Evolutionary conservation across 2,113 vertebrate genomes (phyloP).

Genomic region (Plectropomus leopardus): DNA sequence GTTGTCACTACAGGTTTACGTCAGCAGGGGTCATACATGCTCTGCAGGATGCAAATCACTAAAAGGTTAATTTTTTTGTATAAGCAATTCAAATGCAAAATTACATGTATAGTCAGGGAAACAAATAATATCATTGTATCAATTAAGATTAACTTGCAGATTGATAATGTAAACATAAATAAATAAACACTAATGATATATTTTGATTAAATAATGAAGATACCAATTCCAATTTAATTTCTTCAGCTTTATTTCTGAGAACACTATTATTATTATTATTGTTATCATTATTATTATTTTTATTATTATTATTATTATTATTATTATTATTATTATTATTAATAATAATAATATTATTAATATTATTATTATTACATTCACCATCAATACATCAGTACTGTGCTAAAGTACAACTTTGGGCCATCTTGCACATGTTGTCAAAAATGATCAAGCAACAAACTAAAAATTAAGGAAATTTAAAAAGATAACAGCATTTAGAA

Average conservation of each 20-base stretch:
- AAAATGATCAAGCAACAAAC: too few species aligned
- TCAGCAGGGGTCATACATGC: constrained; percentile 69
- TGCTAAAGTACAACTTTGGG: too few species aligned
- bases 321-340: too few species aligned
- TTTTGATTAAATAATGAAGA: neutral
- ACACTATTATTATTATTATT: neutral
- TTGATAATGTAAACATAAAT: neutral
- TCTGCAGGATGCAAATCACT: neutral
- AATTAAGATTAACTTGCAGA: neutral
- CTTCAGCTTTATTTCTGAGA: too few species aligned
- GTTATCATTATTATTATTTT: neutral
- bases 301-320: neutral
- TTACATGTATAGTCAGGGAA: neutral
- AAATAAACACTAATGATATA: neutral
- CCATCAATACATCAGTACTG: too few species aligned
- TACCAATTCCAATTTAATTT: neutral
- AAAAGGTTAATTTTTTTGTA: neutral
- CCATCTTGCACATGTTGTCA: too few species aligned
- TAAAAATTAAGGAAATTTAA: too few species aligned
- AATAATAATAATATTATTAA: neutral
- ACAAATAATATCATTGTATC: neutral
- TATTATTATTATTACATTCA: too few species aligned
- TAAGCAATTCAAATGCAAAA: neutral
- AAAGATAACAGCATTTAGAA: too few species aligned
- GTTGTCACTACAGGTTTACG: constrained; percentile 45